Percentiles rank a stretch among this genome's conserved stretches.
Evolutionary conservation across 2,113 vertebrate species (phyloP).

Genomic region (Sitta europaea): DNA sequence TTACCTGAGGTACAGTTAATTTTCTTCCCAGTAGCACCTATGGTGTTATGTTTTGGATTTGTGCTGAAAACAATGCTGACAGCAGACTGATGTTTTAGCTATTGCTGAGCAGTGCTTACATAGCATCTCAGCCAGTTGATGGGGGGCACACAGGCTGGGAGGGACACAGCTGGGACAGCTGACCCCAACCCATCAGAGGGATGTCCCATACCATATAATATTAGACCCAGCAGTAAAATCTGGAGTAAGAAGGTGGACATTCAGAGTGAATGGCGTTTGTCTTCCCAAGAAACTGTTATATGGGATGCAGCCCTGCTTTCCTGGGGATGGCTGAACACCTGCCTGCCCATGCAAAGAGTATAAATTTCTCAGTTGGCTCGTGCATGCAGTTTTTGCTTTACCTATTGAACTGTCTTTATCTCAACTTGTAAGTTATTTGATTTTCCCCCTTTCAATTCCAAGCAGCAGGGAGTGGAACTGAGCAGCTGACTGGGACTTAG

Average conservation of each 20-base stretch:
- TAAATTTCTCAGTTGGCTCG: neutral
- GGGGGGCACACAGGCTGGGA: neutral
- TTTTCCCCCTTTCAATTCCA: neutral
- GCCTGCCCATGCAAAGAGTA: neutral
- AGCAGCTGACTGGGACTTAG: neutral
- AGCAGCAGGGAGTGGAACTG: neutral
- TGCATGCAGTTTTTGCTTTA: neutral
- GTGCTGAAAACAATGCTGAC: neutral
- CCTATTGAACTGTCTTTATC: neutral
- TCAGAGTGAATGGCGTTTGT: fast-evolving
- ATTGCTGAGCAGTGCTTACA: neutral
- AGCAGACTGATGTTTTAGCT: neutral
- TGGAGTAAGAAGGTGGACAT: neutral
- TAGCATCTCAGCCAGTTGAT: neutral
- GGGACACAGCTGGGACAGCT: neutral
- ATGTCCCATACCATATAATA: fast-evolving
- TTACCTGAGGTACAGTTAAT: neutral
- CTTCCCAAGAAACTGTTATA: neutral
- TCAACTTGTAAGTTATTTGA: neutral
- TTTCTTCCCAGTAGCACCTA: neutral
- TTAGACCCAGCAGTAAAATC: neutral
- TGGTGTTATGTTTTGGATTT: neutral
- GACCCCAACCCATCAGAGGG: neutral
- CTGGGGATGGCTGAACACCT: neutral
- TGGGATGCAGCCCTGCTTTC: neutral